Conservation (phyloP, 2,113 vertebrate genomes). For the crab-eating macaque (Macaca fascicularis) region T2T-MFA8v1.1 NC_088378.1:31515001-31515500, state of each 20-base stretch:
- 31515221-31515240: background rate
- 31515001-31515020: background rate
- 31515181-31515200: background rate
- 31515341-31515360: background rate
- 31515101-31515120: background rate
- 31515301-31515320: background rate
- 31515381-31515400: background rate
- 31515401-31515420: background rate
- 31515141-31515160: background rate
- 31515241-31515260: background rate
- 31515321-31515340: background rate
- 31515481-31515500: too few species aligned
- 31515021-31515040: background rate
- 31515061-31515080: background rate
- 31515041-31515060: background rate
- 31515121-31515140: background rate
- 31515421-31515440: too few species aligned
- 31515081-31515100: background rate
- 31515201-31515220: background rate
- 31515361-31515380: background rate
- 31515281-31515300: background rate
- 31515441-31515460: too few species aligned
- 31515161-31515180: background rate
- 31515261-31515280: background rate
- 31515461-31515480: too few species aligned